Evolutionary conservation across 2,888 invertebrate genomes (phyloP).

Genomic region (Aethes cnicana): DNA sequence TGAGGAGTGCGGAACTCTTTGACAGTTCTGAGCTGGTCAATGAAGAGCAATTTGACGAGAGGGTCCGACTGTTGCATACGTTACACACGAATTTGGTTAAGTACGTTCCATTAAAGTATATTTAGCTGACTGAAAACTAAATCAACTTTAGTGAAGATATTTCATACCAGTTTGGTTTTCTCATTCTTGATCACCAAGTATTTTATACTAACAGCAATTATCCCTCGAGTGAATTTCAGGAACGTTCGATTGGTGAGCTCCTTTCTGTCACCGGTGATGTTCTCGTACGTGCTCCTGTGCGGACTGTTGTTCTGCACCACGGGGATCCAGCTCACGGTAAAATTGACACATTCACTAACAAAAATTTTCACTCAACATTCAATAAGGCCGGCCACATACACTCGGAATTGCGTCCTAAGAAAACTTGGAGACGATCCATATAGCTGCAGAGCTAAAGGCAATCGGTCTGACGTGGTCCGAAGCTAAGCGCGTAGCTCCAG

Average conservation of each 20-base stretch:
- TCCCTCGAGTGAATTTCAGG: too few relatives aligned
- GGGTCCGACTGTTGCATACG: background rate
- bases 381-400: too few relatives aligned
- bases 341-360: background rate
- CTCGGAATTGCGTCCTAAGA: too few relatives aligned
- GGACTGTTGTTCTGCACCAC: background rate
- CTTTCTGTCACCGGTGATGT: constrained; percentile 1
- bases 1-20: background rate
- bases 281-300: background rate
- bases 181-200: too few relatives aligned
- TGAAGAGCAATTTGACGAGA: background rate
- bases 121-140: too few relatives aligned
- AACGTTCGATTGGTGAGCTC: background rate
- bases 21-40: background rate
- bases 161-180: too few relatives aligned
- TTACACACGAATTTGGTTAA: background rate
- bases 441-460: too few relatives aligned
- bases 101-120: background rate
- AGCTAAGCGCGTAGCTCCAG: too few relatives aligned
- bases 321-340: constrained; percentile 1
- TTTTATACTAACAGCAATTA: too few relatives aligned
- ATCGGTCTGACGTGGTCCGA: too few relatives aligned
- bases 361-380: background rate
- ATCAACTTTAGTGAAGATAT: too few relatives aligned
- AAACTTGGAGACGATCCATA: too few relatives aligned